Percentiles rank a stretch among this genome's conserved stretches.
phyloP scores from a whole-genome alignment of 2,113 vertebrate genomes.

The Puffinus mauretanicus region DNA sequence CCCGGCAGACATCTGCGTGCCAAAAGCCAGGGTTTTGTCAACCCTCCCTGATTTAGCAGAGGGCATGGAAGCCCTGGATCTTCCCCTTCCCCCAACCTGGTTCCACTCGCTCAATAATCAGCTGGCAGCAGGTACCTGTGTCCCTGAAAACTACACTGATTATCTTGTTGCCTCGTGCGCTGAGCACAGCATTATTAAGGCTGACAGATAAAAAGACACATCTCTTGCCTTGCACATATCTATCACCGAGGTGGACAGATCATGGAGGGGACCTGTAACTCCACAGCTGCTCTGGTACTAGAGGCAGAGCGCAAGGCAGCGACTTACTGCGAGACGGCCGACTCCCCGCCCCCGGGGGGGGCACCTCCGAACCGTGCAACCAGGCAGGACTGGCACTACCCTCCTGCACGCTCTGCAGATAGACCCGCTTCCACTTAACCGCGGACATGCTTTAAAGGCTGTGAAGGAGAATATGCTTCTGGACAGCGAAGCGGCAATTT shows the following conservation, averaged over 20 bases:
- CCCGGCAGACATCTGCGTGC: background rate
- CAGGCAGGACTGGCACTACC: background rate
- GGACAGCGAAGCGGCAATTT: background rate
- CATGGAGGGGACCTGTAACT: background rate
- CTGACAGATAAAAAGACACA: background rate
- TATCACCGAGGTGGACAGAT: background rate
- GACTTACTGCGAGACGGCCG: too few species aligned
- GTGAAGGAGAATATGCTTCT: background rate
- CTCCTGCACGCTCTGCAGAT: background rate
- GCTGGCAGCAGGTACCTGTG: background rate
- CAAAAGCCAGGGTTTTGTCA: background rate
- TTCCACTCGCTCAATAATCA: background rate
- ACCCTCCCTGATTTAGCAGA: background rate
- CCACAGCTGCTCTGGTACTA: background rate
- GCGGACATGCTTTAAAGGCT: background rate
- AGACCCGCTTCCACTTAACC: background rate
- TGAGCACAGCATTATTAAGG: background rate
- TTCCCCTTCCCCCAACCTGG: background rate
- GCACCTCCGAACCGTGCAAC: background rate
- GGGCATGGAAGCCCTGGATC: background rate
- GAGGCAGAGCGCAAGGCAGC: background rate
- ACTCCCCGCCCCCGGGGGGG: fast-evolving
- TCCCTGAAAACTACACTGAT: background rate
- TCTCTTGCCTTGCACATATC: background rate
- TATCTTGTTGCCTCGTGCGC: background rate